Evolutionary conservation across 2,888 invertebrate genomes (phyloP), one percentile per base, ranked within the genome.

Genomic region (Catocala sponsa): DNA sequence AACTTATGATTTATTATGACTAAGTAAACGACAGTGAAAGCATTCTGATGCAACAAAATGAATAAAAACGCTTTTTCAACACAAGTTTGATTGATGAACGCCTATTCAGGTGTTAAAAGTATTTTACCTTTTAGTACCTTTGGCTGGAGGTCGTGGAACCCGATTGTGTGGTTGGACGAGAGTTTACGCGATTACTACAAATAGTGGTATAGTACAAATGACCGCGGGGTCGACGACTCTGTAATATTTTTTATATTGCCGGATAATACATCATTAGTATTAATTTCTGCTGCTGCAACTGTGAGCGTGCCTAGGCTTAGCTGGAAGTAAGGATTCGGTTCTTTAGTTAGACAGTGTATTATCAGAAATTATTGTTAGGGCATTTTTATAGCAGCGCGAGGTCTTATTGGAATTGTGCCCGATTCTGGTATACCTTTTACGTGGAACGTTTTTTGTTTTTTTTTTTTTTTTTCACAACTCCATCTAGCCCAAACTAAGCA

Each of bases 21-120:
- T 78, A 83, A 82, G 76, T 38, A 9, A 73, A 68, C 63, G 70
- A 68, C 69, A 86, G 90, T 85, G 90, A 91, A 90, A 91, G 90
- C 90, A 57, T 81, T 86, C 81, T 76, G 82, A 86, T 85, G 84
- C 82, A 81, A 80, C 78, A 69, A 74, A 65, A 66, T 56, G 72
- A 65, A 75, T 82, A 80, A 86, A 84, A 84, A 81, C 79, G 79
- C 79, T 84, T 83, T 57, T 87, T 83, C 84, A 88, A 80, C 80
- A 74, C 74, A 70, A 72, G 63, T 64, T 80, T 91, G 92, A 92
- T 92, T 91, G 88, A 92, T 91, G 91, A 78, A 64, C 51, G 72
- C 72, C 84, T 83, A 89, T 91, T 89, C 86, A 89, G 76, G 81
- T 80, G 78, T 78, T 69, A 71, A 81, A 78, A 46, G 11, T 41